A percentile compares a stretch with the other conserved stretches of the same genome.
These are phyloP conservation scores for Danio jaintianensis DNA, from an alignment of 2,797 vertebrate genomes.

Conservation along the genomic window DNA sequence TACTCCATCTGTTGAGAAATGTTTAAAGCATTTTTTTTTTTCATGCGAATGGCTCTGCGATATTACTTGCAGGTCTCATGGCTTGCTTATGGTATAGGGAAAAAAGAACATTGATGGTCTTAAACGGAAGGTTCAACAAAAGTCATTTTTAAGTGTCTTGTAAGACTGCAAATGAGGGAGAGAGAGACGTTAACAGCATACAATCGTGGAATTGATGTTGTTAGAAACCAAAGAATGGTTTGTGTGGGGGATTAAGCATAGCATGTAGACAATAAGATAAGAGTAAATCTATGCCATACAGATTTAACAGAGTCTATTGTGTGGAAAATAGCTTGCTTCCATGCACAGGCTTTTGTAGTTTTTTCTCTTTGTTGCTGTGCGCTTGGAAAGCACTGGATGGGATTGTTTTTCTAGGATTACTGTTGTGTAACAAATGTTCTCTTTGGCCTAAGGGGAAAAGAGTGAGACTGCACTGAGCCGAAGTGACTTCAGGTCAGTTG, in stretches of 20 bases:
- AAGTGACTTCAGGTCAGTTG: conserved; percentile 43
- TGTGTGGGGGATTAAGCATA: not conserved
- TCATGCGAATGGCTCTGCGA: conserved; percentile 25
- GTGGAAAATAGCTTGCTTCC: conserved; percentile 44
- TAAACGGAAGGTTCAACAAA: conserved; percentile 14
- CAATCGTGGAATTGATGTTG: conserved; percentile 31
- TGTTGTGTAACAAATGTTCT: conserved; percentile 64
- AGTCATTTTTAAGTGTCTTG: conserved; percentile 24
- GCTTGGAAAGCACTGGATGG: conserved; percentile 4
- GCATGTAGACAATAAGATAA: not conserved
- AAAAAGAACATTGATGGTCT: conserved; percentile 18
- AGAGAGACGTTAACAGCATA: conserved; percentile 6
- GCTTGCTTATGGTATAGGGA: conserved; percentile 45
- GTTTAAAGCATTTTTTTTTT: conserved; percentile 52
- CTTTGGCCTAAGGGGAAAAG: conserved; percentile 51
- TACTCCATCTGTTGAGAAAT: no score
- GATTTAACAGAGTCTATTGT: conserved; percentile 34
- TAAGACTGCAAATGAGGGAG: conserved; percentile 19
- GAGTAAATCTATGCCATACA: not conserved
- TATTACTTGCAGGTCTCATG: conserved; percentile 19
- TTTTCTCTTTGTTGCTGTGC: conserved; percentile 14
- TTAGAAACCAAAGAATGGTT: conserved; percentile 25
- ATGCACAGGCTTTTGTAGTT: not conserved
- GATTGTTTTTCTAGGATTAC: conserved; percentile 49
- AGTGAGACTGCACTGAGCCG: conserved; percentile 38